Percentiles rank a stretch among this genome's conserved stretches.
These are phyloP conservation scores for Bos javanicus DNA, from an alignment of 2,113 vertebrate genomes.

Conservation along the genomic window DNA sequence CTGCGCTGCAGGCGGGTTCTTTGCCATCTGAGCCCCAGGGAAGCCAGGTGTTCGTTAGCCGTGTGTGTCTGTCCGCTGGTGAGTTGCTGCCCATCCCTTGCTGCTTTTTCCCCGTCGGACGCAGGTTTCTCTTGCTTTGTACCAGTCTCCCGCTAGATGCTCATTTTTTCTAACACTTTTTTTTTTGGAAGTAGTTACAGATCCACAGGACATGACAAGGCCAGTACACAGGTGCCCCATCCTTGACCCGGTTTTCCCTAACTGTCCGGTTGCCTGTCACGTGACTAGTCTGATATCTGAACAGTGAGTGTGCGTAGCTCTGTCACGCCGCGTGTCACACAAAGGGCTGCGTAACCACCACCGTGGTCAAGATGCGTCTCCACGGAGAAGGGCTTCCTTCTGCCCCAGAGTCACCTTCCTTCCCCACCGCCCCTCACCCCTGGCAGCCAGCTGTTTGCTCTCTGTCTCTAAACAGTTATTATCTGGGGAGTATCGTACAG, in stretches of 20 bases:
- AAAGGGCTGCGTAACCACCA: rapidly evolving
- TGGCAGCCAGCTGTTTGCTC: not conserved
- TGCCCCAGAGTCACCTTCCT: not conserved
- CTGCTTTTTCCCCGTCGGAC: not conserved
- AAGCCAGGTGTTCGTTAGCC: not conserved
- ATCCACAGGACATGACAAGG: not conserved
- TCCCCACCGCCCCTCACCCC: rapidly evolving
- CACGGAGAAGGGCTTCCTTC: rapidly evolving
- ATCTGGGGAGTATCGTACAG: rapidly evolving
- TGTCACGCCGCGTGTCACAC: rapidly evolving
- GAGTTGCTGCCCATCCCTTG: not conserved
- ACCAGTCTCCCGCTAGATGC: not conserved
- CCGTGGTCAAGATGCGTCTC: rapidly evolving
- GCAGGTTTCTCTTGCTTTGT: not conserved
- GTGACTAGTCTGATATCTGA: rapidly evolving
- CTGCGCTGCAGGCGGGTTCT: not conserved
- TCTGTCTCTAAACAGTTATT: rapidly evolving
- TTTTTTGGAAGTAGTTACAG: not conserved
- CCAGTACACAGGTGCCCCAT: not conserved
- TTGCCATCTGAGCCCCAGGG: not conserved
- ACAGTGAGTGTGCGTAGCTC: rapidly evolving
- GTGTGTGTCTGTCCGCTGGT: not conserved
- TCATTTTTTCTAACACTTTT: not conserved
- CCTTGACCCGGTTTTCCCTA: rapidly evolving
- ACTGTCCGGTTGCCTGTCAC: rapidly evolving